phyloP scores from a whole-genome alignment of 2,888 invertebrate genomes.

The Clunio marinus region DNA sequence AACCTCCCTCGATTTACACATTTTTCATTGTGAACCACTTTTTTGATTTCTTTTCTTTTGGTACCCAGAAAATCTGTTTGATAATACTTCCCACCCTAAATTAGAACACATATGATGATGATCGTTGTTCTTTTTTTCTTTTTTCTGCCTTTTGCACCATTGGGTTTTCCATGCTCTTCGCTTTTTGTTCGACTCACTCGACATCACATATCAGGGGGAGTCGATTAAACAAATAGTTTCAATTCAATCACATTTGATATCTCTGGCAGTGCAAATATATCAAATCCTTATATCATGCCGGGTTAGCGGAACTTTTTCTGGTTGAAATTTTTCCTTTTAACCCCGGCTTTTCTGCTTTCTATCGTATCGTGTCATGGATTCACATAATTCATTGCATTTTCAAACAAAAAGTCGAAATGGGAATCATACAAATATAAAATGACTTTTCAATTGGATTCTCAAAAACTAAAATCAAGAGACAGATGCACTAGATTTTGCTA shows the following conservation, averaged over 20 bases:
- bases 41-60: background rate
- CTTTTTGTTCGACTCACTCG: background rate
- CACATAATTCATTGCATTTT: background rate
- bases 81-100: conserved; percentile 17
- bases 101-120: conserved; percentile 17
- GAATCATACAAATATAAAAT: background rate
- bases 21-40: background rate
- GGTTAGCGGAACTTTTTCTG: background rate
- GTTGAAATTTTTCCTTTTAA: background rate
- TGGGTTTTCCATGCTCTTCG: background rate
- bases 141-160: background rate
- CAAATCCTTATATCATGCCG: conserved; percentile 8
- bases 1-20: background rate
- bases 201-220: conserved; percentile 2
- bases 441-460: background rate
- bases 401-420: background rate
- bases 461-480: background rate
- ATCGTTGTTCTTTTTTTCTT: conserved; percentile 8
- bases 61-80: background rate
- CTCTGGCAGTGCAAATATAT: conserved; percentile 28
- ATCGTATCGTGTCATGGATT: background rate
- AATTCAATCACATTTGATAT: conserved; percentile 29
- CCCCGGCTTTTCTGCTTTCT: background rate
- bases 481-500: background rate
- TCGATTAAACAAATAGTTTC: conserved; percentile 35